phyloP scores from a whole-genome alignment of 2,797 vertebrate species.

The Periparus ater region DNA sequence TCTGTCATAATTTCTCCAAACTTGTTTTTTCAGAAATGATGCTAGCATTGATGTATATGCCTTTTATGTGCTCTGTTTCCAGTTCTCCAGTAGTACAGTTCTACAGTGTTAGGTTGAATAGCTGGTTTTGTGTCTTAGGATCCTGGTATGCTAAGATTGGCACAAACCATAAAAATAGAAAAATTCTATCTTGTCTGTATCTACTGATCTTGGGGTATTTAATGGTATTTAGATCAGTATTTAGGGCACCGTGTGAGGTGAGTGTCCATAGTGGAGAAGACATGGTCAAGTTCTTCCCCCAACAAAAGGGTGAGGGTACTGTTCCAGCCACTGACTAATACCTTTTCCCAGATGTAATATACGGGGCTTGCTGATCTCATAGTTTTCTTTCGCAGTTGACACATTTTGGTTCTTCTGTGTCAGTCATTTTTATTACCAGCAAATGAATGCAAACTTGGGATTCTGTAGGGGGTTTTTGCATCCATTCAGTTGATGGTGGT shows the following conservation, averaged over 20 bases:
- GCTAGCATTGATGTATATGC: neutral
- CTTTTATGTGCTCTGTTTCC: neutral
- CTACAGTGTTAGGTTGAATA: neutral
- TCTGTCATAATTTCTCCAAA: neutral
- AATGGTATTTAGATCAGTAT: neutral
- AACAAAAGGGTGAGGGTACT: fast-evolving
- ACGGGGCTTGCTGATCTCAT: neutral
- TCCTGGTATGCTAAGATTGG: neutral
- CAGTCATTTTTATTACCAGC: neutral
- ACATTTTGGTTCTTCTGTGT: neutral
- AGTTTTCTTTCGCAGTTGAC: neutral
- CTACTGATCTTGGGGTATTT: neutral
- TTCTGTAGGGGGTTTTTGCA: neutral
- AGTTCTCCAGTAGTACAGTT: neutral
- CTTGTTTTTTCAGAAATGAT: neutral
- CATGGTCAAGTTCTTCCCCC: neutral
- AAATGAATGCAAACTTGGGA: neutral
- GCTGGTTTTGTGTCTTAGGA: neutral
- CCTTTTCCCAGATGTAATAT: neutral
- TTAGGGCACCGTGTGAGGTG: neutral
- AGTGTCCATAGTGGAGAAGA: neutral
- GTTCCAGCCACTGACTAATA: neutral
- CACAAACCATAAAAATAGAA: neutral
- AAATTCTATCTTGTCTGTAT: neutral
- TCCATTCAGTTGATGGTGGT: neutral